A percentile compares a stretch with the other conserved stretches of the same genome.
Conservation (phyloP, 2,113 vertebrate species). For the Podilymbus podiceps region DNA sequence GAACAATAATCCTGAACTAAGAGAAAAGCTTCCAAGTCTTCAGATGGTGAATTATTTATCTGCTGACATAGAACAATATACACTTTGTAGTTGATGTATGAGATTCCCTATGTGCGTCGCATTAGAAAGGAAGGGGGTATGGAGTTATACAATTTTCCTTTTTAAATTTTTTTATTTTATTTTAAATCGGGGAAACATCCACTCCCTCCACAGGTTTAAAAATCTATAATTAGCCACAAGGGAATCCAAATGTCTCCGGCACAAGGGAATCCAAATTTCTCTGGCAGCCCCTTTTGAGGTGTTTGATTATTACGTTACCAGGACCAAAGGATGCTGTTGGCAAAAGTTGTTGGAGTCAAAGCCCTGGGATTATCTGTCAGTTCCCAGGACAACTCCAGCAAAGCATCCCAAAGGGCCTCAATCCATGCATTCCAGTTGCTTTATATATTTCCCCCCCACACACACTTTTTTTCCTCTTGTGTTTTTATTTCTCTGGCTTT, state of each 20-base stretch:
- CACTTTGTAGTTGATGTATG: constrained; percentile 39
- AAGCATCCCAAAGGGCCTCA: neutral
- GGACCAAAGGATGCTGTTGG: neutral
- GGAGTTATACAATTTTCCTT: neutral
- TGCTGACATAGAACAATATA: constrained; percentile 59
- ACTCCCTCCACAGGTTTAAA: constrained; percentile 10
- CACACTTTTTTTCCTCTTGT: neutral
- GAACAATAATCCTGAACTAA: constrained; percentile 57
- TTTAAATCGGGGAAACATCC: constrained; percentile 10
- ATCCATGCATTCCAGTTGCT: neutral
- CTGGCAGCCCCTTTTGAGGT: neutral
- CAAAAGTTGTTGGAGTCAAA: neutral
- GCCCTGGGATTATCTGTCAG: neutral
- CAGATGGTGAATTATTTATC: constrained; percentile 68
- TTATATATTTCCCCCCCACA: neutral
- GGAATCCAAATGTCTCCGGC: neutral
- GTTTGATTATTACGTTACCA: neutral
- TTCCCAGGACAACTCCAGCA: neutral
- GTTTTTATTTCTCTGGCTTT: neutral
- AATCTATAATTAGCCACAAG: neutral
- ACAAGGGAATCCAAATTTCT: neutral
- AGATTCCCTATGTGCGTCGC: neutral
- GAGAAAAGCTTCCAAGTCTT: constrained; percentile 53
- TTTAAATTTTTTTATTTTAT: neutral
- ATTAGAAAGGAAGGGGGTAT: constrained; percentile 33